Evolutionary conservation across 2,888 invertebrate species (phyloP), one percentile per base, ranked within the genome.

Genomic region (Chaitophorus viminalis): DNA sequence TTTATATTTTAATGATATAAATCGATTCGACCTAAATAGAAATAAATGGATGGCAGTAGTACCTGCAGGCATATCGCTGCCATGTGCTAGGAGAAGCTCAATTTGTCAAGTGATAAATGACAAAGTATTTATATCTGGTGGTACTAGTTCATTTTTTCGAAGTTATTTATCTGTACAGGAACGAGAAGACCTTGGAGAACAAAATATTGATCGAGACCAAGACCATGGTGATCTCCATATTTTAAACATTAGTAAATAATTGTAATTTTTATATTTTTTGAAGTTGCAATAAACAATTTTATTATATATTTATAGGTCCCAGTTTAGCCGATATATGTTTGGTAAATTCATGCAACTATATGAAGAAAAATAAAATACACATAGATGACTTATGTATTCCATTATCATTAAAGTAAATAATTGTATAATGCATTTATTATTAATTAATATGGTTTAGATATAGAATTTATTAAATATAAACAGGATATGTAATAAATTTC

Each of bases 151-250:
- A 17, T 31, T 52, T 70, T 9, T 25, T 52, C 52, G 36, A 6
- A 86, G 31, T 25, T 0, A 2, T 36, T 2, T 68, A 89, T 90
- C n/a, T 89, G 90, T 76, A 82, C 89, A 33, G 91, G 91, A 79
- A 90, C 90, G 90, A 14, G 92, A 91, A 88, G 92, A 92, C 85
- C 91, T 92, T 33, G 92, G 17, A 18, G 88, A 89, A 54, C 75
- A 39, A 54, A 31, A 60, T 18, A 46, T 75, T 25, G 90, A 91
- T 65, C 92, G 92, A 88, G 91, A 97, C 39, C 93, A 95, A 90
- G 97, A 97, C 91, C 95, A 96, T 91, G 95, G 95, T 91, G 97
- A 97, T 91, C 93, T 96, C 89, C 94, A 96, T 91, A 93, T 97
- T 25, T 92, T 97, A 89, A 97, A 97, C 91, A 95, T 96, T 90